These are phyloP conservation scores for Knipowitschia caucasica DNA, from an alignment of 2,797 vertebrate species.

Conservation along the genomic window DNA sequence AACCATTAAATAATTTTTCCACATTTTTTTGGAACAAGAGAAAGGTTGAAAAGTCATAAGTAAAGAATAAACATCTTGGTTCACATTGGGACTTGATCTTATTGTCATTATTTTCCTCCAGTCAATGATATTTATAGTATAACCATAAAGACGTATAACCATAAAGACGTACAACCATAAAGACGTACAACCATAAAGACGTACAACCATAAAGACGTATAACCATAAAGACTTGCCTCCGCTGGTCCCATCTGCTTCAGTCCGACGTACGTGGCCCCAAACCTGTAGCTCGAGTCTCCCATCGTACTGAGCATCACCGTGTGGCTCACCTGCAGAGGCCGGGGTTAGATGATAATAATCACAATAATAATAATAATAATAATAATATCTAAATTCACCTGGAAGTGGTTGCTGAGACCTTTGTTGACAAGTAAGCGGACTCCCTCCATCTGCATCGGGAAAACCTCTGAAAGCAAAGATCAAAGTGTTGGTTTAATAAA, in stretches of 20 bases:
- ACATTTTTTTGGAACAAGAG: too few species aligned
- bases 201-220: too few species aligned
- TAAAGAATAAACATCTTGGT: too few species aligned
- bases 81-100: too few species aligned
- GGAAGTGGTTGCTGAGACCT: conserved; percentile 89
- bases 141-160: too few species aligned
- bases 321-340: conserved; percentile 80
- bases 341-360: not conserved
- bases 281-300: conserved; percentile 87
- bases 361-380: not conserved
- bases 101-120: too few species aligned
- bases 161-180: too few species aligned
- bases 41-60: too few species aligned
- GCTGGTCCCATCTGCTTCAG: conserved; percentile 83
- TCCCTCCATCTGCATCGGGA: conserved; percentile 88
- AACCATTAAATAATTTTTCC: too few species aligned
- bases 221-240: conserved; percentile 77
- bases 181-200: too few species aligned
- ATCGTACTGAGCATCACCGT: conserved; percentile 83
- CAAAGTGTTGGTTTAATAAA: too few species aligned
- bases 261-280: conserved; percentile 86
- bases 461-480: conserved; percentile 75
- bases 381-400: conserved; percentile 69
- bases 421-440: conserved; percentile 87
- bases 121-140: too few species aligned